phyloP scores from a whole-genome alignment of 2,113 vertebrate species.

The Tenebrosternarchus preto region DNA sequence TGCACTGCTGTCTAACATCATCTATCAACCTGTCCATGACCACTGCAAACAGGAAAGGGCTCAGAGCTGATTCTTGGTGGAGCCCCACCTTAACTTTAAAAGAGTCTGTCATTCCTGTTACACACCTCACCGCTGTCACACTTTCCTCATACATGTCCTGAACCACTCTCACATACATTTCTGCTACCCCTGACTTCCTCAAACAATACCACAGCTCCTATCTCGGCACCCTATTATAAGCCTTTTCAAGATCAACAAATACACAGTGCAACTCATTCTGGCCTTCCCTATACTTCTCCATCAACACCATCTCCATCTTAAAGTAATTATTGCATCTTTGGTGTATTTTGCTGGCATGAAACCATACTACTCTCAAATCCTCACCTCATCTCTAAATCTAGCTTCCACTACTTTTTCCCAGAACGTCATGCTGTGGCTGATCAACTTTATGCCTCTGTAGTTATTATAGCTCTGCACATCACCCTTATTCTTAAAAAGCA shows the following conservation, averaged over 20 bases:
- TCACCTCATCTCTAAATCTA: neutral
- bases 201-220: too few species aligned
- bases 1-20: neutral
- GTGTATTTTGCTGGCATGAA: neutral
- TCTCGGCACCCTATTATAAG: too few species aligned
- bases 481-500: constrained; percentile 22
- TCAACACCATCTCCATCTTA: neutral
- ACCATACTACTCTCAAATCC: neutral
- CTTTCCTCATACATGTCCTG: neutral
- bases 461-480: constrained; percentile 27
- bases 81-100: too few species aligned
- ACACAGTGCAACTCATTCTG: neutral
- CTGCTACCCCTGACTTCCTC: too few species aligned
- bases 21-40: neutral
- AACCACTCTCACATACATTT: too few species aligned
- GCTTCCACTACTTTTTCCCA: constrained; percentile 3
- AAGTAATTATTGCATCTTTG: neutral
- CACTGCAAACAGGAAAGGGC: neutral
- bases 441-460: constrained; percentile 1
- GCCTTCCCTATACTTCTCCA: neutral
- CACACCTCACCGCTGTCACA: neutral
- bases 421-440: constrained; percentile 17
- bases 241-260: too few species aligned
- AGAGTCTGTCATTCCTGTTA: neutral
- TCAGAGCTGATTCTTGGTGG: neutral